A percentile compares a stretch with the other conserved stretches of the same genome.
Conservation (phyloP, 2,113 vertebrate species). For the Salvator merianae region DNA sequence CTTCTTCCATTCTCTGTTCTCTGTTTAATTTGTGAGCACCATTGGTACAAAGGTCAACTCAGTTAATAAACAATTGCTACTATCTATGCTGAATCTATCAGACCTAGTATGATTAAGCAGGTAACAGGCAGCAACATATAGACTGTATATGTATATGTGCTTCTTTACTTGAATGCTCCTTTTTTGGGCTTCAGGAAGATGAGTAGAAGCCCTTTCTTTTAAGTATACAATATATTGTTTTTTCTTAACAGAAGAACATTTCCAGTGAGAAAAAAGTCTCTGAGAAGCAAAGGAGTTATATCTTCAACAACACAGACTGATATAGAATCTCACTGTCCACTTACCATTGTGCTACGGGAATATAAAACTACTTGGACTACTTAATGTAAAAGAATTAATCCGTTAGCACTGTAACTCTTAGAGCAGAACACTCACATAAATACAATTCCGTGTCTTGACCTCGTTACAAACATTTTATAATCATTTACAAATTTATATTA, state of each 20-base stretch:
- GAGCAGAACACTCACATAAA: constrained; percentile 15
- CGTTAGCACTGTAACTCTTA: background rate
- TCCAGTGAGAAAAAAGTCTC: background rate
- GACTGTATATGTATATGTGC: background rate
- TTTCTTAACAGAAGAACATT: background rate
- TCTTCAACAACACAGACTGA: background rate
- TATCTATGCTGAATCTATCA: background rate
- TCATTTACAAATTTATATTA: too few species aligned
- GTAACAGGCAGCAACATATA: background rate
- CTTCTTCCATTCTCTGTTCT: background rate
- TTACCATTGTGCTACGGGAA: constrained; percentile 8
- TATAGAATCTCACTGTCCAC: constrained; percentile 26
- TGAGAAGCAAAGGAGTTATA: background rate
- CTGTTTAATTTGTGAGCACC: background rate
- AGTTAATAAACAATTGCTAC: background rate
- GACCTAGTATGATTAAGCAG: background rate
- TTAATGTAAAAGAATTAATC: constrained; percentile 23
- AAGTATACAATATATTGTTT: background rate
- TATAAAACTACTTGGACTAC: constrained; percentile 17
- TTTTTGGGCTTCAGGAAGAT: background rate
- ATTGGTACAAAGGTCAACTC: background rate
- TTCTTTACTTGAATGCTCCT: background rate
- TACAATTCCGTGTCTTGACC: too few species aligned
- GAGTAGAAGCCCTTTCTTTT: background rate
- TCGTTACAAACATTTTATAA: too few species aligned